phyloP scores from a whole-genome alignment of 92 coral and sea anemone species.

The Anthopleura xanthogrammica region DNA sequence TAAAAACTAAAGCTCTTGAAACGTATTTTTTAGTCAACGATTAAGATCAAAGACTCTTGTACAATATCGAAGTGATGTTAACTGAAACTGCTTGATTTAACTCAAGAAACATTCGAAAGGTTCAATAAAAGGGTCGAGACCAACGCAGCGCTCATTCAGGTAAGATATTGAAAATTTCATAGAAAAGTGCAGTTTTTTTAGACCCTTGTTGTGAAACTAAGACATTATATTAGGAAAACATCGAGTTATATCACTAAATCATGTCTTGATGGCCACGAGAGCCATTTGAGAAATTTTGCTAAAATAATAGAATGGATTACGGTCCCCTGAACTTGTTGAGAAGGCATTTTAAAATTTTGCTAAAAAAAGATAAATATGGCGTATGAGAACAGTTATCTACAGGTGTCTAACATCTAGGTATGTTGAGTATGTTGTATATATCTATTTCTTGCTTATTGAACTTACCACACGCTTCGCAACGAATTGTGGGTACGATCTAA shows the following conservation, averaged over 20 bases:
- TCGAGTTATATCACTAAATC: not conserved
- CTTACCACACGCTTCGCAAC: too few relatives aligned
- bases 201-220: not conserved
- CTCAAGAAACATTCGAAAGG: not conserved
- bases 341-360: too few relatives aligned
- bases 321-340: too few relatives aligned
- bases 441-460: too few relatives aligned
- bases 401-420: too few relatives aligned
- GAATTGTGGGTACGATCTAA: too few relatives aligned
- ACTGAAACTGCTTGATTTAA: not conserved
- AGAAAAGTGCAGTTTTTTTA: not conserved
- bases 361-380: too few relatives aligned
- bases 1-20: not conserved
- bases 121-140: not conserved
- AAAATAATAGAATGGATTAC: too few relatives aligned
- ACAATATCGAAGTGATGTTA: slow-evolving; percentile 5
- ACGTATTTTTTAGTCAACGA: not conserved
- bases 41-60: not conserved
- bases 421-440: too few relatives aligned
- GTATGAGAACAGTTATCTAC: too few relatives aligned
- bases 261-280: not conserved
- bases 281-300: too few relatives aligned
- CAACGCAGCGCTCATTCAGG: not conserved
- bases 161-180: not conserved
- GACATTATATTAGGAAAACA: not conserved